Evolutionary conservation across 64 coral and sea anemone species (phyloP).

Genomic region (Pocillopora damicornis): DNA sequence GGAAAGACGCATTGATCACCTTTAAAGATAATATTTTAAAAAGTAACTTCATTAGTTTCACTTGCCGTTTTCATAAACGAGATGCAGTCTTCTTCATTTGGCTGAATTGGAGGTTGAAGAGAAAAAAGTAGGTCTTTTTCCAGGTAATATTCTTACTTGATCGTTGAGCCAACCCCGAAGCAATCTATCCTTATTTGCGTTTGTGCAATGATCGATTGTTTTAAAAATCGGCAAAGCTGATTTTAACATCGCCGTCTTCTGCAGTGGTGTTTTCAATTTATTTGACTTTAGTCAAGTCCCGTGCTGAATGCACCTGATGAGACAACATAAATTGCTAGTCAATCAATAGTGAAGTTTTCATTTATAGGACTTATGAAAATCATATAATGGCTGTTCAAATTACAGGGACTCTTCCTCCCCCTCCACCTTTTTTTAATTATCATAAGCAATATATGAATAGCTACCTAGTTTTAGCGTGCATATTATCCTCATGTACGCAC

Average conservation of each 20-base stretch:
- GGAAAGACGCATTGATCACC: neutral
- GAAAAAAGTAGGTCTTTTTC: too few species aligned
- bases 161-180: neutral
- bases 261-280: neutral
- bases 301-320: slow-evolving; percentile 5
- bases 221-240: slow-evolving; percentile 4
- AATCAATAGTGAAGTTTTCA: neutral
- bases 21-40: neutral
- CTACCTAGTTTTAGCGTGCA: too few species aligned
- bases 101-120: too few species aligned
- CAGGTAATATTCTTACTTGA: neutral
- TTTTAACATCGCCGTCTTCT: neutral
- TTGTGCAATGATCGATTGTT: neutral
- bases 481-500: too few species aligned
- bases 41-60: neutral
- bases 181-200: neutral
- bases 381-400: too few species aligned
- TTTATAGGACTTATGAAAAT: too few species aligned
- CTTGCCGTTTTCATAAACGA: too few species aligned
- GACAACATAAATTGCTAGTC: neutral
- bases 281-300: neutral
- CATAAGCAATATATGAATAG: neutral
- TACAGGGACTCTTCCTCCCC: too few species aligned
- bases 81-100: too few species aligned
- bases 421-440: neutral